Base-by-base conservation (phyloP, 2,113 vertebrate species). In the Potamarius usumacintae region DNA sequence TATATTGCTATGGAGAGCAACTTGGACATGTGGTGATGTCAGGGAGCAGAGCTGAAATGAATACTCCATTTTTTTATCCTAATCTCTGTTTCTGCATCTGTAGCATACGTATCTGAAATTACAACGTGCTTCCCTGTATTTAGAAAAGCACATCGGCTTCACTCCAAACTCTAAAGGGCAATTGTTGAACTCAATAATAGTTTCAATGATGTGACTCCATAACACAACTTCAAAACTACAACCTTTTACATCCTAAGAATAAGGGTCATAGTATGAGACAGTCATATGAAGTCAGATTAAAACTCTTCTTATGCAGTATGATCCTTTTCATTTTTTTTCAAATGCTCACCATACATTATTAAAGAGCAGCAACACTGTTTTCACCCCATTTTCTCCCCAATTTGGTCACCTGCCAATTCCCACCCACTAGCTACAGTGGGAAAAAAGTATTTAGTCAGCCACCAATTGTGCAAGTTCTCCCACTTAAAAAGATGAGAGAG, bases 41-140 rank as follows among this genome's bases (percentile, higher is more conserved):
- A 69, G 30, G 18, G 18, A 81, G 77, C 78, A 48, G 55, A 20
- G 52, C 78, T 86, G 55, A 71, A 55, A 81, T 10, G 5, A 82
- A 25, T 82, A 62, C 10, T 81, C 27, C 55, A 48, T 30, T 20
- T 42, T 82, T 82, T 82, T 10, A 62, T 82, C 30, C 57, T 82
- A 48, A 82, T 62, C 79, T 81, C 79, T 62, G 25, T 82, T 82
- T 82, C 79, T 82, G 57, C 57, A 80, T 34, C 27, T 30, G 53
- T 30, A 11, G 55, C 53, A 10, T 34, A 57, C 3, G 55, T 7
- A 25, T 52, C 5, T 77, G 8, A 25, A 12, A 53, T n/a, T 53
- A 53, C 18, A 27, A 10, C 14, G 55, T 57, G 10, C 27, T 55
- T 17, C 22, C 11, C 22, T 79, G 25, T 18, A 27, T 3, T 27